Evolutionary conservation across 2,113 vertebrate species (phyloP), one percentile per base, ranked within the genome.

Genomic region (Grus americana): DNA sequence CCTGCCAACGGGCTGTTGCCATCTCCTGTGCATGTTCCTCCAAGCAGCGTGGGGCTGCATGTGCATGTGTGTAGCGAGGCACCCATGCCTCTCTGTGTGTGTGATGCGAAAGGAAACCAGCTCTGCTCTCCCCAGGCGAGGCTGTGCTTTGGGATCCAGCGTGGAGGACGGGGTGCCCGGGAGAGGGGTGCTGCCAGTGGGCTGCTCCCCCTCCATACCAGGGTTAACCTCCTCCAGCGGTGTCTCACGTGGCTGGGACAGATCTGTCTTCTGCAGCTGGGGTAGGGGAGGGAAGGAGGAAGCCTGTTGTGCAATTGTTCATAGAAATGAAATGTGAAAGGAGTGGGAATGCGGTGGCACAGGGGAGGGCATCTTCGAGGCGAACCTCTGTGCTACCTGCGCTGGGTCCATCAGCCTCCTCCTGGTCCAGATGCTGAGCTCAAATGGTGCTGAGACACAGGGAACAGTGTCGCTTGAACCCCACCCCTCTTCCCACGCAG

Each of bases 11-110:
- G 46, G 32, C 46, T 12, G 1, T 32, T 1, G 5, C 34, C 2
- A 3, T 49, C 49, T 72, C 38, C 52, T 0, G 1, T 0, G 3
- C 0, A 1, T 34, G 42, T 46, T 72, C 49, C 55, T 65, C n/a
- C 2, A 8, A 13, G 52, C 7, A 6, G 57, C 0, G 2, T 8
- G 55, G 84, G 49, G 73, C 50, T 80, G 66, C 4, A 4, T 74
- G 63, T 40, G 44, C 0, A 6, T 54, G 63, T 15, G 3, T 4
- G 26, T 6, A 42, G 73, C 0, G 3, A 49, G 38, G 86, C 17
- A 62, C 32, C 36, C 46, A 4, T 1, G 2, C 29, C 20, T 52
- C 70, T 54, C 40, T 0, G 0, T 12, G 50, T 12, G 52, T 16
- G 63, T 34, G 24, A 19, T 27, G 42, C 0, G 10, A 61, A 61